Evolutionary conservation across 2,888 invertebrate species (phyloP).

Genomic region (Acleris sparsana): DNA sequence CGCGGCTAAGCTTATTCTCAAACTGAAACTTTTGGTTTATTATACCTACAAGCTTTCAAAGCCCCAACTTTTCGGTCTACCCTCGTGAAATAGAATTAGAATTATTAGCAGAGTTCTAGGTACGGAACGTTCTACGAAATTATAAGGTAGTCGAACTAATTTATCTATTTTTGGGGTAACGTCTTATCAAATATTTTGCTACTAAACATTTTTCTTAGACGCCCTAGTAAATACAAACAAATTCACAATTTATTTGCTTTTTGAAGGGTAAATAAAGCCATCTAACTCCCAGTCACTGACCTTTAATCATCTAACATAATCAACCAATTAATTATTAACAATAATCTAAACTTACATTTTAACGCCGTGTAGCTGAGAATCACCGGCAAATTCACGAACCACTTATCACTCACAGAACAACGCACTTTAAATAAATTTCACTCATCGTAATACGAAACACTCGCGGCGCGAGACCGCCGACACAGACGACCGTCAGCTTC

Average conservation of each 20-base stretch:
- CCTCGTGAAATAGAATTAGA: constrained; percentile 14
- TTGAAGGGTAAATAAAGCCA: too few species aligned
- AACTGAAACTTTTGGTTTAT: constrained; percentile 15
- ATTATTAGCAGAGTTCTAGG: constrained; percentile 10
- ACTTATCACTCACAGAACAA: constrained; percentile 59
- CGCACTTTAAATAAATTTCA: constrained; percentile 57
- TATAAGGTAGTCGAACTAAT: background rate
- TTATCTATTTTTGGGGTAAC: background rate
- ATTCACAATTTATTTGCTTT: too few species aligned
- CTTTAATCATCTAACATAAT: background rate
- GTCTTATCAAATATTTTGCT: background rate
- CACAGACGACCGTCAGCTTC: constrained; percentile 57
- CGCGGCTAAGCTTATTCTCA: background rate
- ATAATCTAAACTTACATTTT: constrained; percentile 57
- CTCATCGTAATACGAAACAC: constrained; percentile 68
- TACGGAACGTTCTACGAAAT: background rate
- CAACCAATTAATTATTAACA: background rate
- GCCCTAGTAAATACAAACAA: too few species aligned
- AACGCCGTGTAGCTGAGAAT: constrained; percentile 40
- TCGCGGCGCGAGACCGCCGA: constrained; percentile 52
- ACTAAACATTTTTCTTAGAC: too few species aligned
- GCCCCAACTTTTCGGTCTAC: constrained; percentile 8
- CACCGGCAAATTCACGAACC: constrained; percentile 45
- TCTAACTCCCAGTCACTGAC: background rate
- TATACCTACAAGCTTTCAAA: constrained; percentile 8